Evolutionary conservation across 2,888 invertebrate genomes (phyloP), one percentile per base, ranked within the genome.

Genomic region (Eupithecia subfuscata): DNA sequence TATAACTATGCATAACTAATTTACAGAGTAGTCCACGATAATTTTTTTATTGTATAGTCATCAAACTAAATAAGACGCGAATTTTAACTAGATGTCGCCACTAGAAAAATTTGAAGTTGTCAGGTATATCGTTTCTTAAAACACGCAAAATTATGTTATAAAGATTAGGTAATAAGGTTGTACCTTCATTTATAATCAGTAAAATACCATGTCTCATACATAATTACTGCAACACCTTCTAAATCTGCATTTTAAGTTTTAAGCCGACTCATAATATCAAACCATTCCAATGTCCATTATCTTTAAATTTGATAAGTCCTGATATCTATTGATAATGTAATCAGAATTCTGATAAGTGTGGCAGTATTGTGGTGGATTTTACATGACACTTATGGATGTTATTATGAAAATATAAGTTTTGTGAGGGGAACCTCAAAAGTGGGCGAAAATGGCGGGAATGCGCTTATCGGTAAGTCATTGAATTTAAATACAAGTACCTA

Each of bases 391-490:
- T 82, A 84, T 86, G 82, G 79, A 85, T 87, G 83, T 86, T 80
- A 84, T 80, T 78, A 80, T 81, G 82, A 81, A 34, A 82, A 82
- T 78, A 79, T 74, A 71, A 76, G 77, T 78, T 85, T 84, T 83
- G 86, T 89, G 86, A 86, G 81, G 86, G 84, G 89, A 91, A 91
- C 91, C 89, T 90, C 88, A 84, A 80, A 82, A 83, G 76, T 80
- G 78, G 77, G 77, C 75, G 78, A 90, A 87, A 84, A 95, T 95
- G 94, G 90, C 87, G 69, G 90, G 90, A 73, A 86, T 89, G 73
- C 89, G 88, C 78, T 82, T 94, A 81, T 88, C 94, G 70, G 94
- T 95, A 88, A 91, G 93, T 91, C n/a, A 11, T 67, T 40, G 11
- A 9, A 11, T 67, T 40, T 0, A 9, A 40, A 40, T 40, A 40